Conservation (phyloP, 2,797 vertebrate species). For the Notolabrus celidotus region DNA sequence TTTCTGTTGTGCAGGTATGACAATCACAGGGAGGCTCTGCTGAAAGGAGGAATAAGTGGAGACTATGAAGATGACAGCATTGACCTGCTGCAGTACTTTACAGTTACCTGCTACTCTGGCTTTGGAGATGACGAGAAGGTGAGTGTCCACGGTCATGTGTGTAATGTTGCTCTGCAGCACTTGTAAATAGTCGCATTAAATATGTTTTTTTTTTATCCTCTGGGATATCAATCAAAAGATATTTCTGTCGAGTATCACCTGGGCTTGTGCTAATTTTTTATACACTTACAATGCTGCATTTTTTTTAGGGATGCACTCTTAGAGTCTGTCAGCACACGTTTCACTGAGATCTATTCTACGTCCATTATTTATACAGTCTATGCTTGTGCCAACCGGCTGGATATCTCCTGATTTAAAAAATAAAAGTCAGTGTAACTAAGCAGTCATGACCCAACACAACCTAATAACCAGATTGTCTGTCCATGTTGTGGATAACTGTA, state of each 20-base stretch:
- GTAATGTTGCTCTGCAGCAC: background rate
- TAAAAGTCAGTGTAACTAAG: too few species aligned
- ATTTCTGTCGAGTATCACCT: too few species aligned
- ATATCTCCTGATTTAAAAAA: too few species aligned
- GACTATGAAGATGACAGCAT: constrained; percentile 94
- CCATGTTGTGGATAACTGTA: background rate
- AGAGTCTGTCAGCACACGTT: too few species aligned
- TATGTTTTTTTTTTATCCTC: too few species aligned
- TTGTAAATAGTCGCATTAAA: background rate
- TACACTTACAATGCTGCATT: too few species aligned
- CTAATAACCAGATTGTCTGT: background rate
- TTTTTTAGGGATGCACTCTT: too few species aligned
- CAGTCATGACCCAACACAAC: background rate
- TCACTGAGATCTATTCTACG: too few species aligned
- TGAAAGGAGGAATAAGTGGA: constrained; percentile 92
- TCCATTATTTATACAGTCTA: too few species aligned
- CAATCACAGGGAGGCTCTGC: constrained; percentile 94
- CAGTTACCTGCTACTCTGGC: constrained; percentile 95
- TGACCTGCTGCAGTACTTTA: constrained; percentile 94
- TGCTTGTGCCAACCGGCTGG: too few species aligned
- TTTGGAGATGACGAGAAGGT: constrained; percentile 95
- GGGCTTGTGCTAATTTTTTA: too few species aligned
- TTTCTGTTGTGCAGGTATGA: constrained; percentile 89
- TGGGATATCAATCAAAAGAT: too few species aligned
- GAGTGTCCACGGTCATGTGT: constrained; percentile 19